phyloP scores from a whole-genome alignment of 2,888 invertebrate species.

The Zhengitettix transpicula region DNA sequence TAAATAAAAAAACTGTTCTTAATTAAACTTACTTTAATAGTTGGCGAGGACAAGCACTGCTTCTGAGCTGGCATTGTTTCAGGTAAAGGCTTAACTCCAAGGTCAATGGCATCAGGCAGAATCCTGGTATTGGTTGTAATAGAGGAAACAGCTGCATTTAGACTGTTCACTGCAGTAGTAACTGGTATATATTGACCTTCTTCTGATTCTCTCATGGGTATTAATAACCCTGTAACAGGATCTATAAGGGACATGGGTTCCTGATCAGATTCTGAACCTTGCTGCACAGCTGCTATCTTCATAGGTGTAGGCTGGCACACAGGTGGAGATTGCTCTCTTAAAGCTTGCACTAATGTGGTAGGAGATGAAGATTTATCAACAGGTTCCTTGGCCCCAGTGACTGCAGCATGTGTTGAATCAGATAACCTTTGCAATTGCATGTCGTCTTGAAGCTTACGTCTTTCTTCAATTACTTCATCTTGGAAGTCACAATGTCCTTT shows the following conservation, averaged over 20 bases:
- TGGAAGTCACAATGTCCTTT: slow-evolving; percentile 8
- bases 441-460: slow-evolving; percentile 1
- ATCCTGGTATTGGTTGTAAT: neutral
- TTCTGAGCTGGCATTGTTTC: neutral
- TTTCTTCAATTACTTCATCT: slow-evolving; percentile 29
- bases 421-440: neutral
- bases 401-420: slow-evolving; percentile 16
- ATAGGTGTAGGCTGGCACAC: slow-evolving; percentile 7
- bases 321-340: neutral
- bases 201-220: slow-evolving; percentile 51
- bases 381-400: slow-evolving; percentile 15
- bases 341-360: neutral
- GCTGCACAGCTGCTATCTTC: slow-evolving; percentile 9
- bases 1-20: no score
- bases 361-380: slow-evolving; percentile 1
- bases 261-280: slow-evolving; percentile 19
- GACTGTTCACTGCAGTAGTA: slow-evolving; percentile 4
- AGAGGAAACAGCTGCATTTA: slow-evolving; percentile 1
- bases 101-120: neutral
- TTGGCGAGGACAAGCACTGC: neutral
- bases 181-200: slow-evolving; percentile 50
- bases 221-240: slow-evolving; percentile 55
- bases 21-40: neutral
- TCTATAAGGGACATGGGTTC: slow-evolving; percentile 53
- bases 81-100: neutral